Evolutionary conservation across 2,113 vertebrate species (phyloP).

Genomic region (Lipotes vexillifer): DNA sequence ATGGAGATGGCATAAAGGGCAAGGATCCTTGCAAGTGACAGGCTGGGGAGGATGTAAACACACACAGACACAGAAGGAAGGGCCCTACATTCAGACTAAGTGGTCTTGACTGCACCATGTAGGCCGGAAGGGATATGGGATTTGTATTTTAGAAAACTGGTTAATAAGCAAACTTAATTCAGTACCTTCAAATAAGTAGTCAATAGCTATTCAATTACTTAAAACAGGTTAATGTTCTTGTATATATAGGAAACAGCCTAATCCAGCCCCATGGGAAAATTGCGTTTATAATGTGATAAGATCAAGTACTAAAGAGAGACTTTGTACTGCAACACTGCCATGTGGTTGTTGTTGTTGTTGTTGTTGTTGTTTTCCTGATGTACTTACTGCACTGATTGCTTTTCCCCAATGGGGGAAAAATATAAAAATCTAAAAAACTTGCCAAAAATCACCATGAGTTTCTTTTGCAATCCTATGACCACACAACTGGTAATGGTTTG

Average conservation of each 20-base stretch:
- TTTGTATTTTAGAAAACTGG: neutral
- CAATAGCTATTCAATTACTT: conserved; percentile 25
- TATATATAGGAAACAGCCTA: neutral
- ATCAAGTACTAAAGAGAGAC: neutral
- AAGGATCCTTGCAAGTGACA: neutral
- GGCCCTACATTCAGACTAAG: neutral
- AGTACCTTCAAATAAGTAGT: neutral
- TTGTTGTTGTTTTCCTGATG: neutral
- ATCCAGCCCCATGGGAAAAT: neutral
- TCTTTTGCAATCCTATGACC: neutral
- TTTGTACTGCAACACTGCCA: neutral
- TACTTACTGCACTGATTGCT: neutral
- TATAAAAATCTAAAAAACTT: neutral
- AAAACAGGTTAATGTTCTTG: conserved; percentile 1
- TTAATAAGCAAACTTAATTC: conserved; percentile 30
- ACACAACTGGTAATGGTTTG: neutral
- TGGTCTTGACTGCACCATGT: neutral
- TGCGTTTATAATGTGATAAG: neutral
- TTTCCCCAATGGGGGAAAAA: neutral
- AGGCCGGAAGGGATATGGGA: neutral
- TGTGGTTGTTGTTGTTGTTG: neutral
- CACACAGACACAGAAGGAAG: neutral
- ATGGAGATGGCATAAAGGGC: neutral
- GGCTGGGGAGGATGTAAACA: neutral
- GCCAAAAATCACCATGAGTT: neutral